These are phyloP conservation scores for Acanthaster planci DNA, from an alignment of 35 echinoderm and acorn worm species.

Conservation along the genomic window DNA sequence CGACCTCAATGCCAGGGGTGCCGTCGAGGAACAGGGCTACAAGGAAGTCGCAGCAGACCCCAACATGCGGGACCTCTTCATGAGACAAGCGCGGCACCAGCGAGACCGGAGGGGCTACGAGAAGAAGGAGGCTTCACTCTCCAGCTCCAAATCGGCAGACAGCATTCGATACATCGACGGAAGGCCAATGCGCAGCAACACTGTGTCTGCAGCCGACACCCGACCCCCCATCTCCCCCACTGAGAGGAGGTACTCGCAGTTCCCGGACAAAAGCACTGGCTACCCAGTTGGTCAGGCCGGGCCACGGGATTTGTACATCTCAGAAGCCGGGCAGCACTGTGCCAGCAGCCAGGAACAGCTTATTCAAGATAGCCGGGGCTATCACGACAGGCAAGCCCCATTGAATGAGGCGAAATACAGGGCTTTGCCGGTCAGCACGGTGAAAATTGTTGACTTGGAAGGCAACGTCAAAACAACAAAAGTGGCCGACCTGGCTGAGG, in stretches of 20 bases:
- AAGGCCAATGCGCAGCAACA: slow-evolving; percentile 12
- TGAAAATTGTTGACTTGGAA: slow-evolving; percentile 16
- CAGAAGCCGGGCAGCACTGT: background rate
- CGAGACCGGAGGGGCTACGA: background rate
- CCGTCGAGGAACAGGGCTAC: background rate
- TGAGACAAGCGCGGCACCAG: slow-evolving; percentile 6
- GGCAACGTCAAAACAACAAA: background rate
- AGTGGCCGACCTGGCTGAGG: background rate
- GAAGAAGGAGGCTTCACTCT: slow-evolving; percentile 7
- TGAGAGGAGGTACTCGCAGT: slow-evolving; percentile 13
- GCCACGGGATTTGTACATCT: background rate
- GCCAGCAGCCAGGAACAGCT: background rate
- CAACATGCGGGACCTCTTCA: background rate
- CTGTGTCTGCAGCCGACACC: background rate
- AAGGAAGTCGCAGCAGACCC: slow-evolving; percentile 20
- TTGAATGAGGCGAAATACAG: background rate
- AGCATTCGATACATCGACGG: slow-evolving; percentile 18
- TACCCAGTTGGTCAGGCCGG: background rate
- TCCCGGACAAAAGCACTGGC: background rate
- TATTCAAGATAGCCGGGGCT: background rate
- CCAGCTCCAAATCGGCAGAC: background rate
- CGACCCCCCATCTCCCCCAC: slow-evolving; percentile 3
- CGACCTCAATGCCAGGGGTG: background rate
- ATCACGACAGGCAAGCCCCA: background rate
- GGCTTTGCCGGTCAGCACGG: background rate